Conservation (phyloP, 2,888 invertebrate species). For the Stegophylla sp. region DNA sequence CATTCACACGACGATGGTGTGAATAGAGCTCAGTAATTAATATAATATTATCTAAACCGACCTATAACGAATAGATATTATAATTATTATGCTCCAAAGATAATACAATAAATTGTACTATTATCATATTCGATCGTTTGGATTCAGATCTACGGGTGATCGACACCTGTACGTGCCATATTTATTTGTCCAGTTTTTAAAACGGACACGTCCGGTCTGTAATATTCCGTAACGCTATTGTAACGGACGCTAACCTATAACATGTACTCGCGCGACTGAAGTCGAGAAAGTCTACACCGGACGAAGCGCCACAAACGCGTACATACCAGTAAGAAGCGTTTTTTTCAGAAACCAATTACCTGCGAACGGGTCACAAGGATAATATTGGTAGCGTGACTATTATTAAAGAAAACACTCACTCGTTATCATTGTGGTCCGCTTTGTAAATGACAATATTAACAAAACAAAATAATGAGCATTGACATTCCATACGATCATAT, state of each 20-base stretch:
- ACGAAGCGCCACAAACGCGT: not conserved
- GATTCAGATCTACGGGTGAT: not conserved
- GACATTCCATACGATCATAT: conserved; percentile 39
- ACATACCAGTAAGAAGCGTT: not conserved
- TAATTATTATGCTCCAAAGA: not conserved
- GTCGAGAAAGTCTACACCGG: conserved; percentile 33
- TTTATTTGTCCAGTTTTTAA: not conserved
- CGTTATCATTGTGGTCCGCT: conserved; percentile 41
- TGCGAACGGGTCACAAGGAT: conserved; percentile 34
- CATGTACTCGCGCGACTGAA: not conserved
- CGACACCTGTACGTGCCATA: not conserved
- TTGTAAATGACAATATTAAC: conserved; percentile 20
- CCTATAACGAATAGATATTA: not conserved
- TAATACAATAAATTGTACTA: not conserved
- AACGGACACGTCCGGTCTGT: conserved; percentile 13
- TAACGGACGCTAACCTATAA: not conserved
- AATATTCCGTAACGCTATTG: not conserved
- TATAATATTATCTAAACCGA: not conserved
- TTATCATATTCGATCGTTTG: not conserved
- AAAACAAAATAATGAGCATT: conserved; percentile 47
- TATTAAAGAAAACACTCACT: conserved; percentile 53
- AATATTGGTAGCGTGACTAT: conserved; percentile 52
- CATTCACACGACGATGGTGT: conserved; percentile 17
- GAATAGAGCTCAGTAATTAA: not conserved
- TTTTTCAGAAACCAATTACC: conserved; percentile 20